phyloP scores from a whole-genome alignment of 2,797 vertebrate genomes.

The Chelonia mydas region DNA sequence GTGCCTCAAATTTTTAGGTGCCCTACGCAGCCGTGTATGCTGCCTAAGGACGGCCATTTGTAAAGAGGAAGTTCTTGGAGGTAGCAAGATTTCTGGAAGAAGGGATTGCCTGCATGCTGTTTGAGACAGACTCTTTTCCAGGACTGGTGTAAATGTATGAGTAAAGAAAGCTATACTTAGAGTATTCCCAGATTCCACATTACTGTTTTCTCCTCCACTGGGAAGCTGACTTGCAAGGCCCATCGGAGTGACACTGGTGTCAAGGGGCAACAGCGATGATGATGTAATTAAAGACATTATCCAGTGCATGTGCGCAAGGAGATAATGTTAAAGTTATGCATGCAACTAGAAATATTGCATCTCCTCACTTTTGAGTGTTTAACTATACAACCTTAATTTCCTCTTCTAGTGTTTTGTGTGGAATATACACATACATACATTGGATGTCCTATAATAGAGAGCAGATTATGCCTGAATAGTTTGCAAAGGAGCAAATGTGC shows the following conservation, averaged over 20 bases:
- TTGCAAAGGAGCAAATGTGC: not conserved
- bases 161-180: not conserved
- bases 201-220: not conserved
- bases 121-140: not conserved
- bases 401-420: not conserved
- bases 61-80: not conserved
- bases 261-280: not conserved
- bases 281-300: too few species aligned
- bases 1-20: too few species aligned
- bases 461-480: not conserved
- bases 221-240: not conserved
- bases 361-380: not conserved
- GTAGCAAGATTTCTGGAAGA: not conserved
- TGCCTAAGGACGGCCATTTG: too few species aligned
- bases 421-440: too few species aligned
- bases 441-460: not conserved
- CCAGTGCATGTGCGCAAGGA: too few species aligned
- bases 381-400: not conserved
- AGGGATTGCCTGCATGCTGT: not conserved
- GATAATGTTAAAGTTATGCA: too few species aligned
- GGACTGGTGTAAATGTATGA: not conserved
- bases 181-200: not conserved
- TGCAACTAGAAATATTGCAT: too few species aligned
- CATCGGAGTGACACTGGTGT: not conserved
- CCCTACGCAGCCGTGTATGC: too few species aligned